Base-by-base conservation (phyloP, 2,797 vertebrate species). In the Eidolon dupreanum region DNA sequence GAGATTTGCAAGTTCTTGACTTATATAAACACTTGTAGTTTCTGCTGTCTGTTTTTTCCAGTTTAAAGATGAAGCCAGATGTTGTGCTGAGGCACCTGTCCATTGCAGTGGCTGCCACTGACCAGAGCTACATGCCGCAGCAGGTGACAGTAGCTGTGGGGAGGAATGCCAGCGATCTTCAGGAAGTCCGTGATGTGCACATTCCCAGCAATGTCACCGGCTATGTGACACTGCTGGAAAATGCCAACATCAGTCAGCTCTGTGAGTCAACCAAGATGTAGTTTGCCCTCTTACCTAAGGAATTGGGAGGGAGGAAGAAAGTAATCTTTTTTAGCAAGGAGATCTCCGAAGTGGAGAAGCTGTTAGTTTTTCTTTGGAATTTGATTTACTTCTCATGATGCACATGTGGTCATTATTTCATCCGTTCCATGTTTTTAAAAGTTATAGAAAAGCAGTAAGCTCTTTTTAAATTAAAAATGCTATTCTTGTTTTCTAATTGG, bases 51-150 rank as follows among this genome's bases (percentile, higher is more conserved):
- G 68, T 97, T 81, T 97, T 94, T 98, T 95, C 24, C 98, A 99
- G 99, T 96, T 99, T 99, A 94, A 99, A 99, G 98, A 99, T 99
- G 99, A 99, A 99, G 88, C 99, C 99, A 38, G 99, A 99, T 43
- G 99, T 99, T 78, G 99, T 99, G 81, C 97, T 99, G 97, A 99
- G 99, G 82, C 99, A 99, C 49, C 97, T 99, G 93, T 99, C 99
- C 90, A 99, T 99, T 26, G 99, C 99, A 0, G 99, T 99, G 95
- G 99, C 99, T 4, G 99, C 99, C 31, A 99, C 98, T 1, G 99
- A 99, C 98, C 99, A 99, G 99, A 99, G 99, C 97, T 99, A 99
- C 98, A 99, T 99, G 99, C 99, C 99, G 16, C 99, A 99, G 98
- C 99, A 99, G 94, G 99, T 99, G 36, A 99, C 99, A 0, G 99